Evolutionary conservation across 2,797 vertebrate species (phyloP), one percentile per base, ranked within the genome.

Genomic region (Antennarius maculatus): DNA sequence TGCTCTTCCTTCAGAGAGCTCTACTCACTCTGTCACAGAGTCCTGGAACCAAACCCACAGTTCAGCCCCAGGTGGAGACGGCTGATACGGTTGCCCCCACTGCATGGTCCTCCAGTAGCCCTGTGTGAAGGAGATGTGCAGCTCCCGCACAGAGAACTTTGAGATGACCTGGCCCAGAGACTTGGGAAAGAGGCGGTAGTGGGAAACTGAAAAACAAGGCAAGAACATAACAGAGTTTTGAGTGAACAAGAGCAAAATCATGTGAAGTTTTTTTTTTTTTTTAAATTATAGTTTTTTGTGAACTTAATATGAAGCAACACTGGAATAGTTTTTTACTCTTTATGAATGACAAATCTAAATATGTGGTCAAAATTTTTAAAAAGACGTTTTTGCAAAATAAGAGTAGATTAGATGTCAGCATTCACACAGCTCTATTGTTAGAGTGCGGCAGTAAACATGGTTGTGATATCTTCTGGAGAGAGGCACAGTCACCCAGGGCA

Each of bases 11-110:
- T 43, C 56, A 55, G 50, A 63, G 23, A 54, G 61, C 43, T 5
- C 7, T 82, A 96, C 96, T 94, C 87, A 98, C 97, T 98, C 94
- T 0, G 91, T 89, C 31, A 98, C 95, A 0, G 94, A 92, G 83
- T 96, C 92, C 88, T 99, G 96, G 83, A 99, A 99, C 97, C 97
- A 99, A 66, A 96, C 97, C 97, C 97, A 98, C 77, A 99, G 95
- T 73, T 99, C 97, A 0, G 96, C 96, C 5, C 96, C 96, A 0
- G 96, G 94, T 3, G 97, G 97, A 0, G 97, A 95, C 2, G 96
- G 94, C 53, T 96, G 91, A 37, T 94, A 95, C 0, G 97, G 96
- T 79, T 96, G 95, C 0, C 97, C 97, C 97, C 97, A 99, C 83
- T 94, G 93, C 64, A 92, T 95, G 11, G 97, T 97, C 78, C 97